These are phyloP conservation scores for Byasa hedistus DNA, from an alignment of 2,888 invertebrate genomes.

Conservation along the genomic window DNA sequence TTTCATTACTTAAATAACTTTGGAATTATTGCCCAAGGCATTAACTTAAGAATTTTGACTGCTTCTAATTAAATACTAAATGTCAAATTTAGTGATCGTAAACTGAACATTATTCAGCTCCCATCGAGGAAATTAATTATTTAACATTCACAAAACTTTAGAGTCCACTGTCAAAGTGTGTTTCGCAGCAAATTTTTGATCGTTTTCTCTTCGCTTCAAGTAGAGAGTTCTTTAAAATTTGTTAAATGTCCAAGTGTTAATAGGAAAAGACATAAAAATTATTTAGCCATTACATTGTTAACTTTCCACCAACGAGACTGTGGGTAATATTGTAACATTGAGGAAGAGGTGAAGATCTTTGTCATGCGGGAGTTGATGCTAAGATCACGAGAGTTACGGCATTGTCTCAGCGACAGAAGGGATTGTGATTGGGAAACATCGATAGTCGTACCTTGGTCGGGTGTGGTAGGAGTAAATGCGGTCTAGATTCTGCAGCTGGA, in stretches of 20 bases:
- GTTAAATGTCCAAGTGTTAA: no score
- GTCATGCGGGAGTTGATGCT: constrained; percentile 26
- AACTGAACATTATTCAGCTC: neutral
- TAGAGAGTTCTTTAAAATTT: no score
- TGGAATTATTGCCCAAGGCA: neutral
- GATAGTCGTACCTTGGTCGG: constrained; percentile 80
- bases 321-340: constrained; percentile 3
- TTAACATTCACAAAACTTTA: no score
- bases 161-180: no score
- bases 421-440: constrained; percentile 55
- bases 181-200: no score
- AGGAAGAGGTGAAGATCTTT: constrained; percentile 10
- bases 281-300: no score
- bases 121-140: no score
- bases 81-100: constrained; percentile 14
- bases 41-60: constrained; percentile 23
- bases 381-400: constrained; percentile 14
- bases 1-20: constrained; percentile 11
- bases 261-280: no score
- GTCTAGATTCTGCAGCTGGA: constrained; percentile 80
- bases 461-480: constrained; percentile 80
- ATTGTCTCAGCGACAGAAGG: constrained; percentile 21
- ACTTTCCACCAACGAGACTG: no score
- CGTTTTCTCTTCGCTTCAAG: no score
- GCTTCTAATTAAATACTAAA: constrained; percentile 5